phyloP scores from a whole-genome alignment of 2,888 invertebrate species.

The Tetranychus piercei region DNA sequence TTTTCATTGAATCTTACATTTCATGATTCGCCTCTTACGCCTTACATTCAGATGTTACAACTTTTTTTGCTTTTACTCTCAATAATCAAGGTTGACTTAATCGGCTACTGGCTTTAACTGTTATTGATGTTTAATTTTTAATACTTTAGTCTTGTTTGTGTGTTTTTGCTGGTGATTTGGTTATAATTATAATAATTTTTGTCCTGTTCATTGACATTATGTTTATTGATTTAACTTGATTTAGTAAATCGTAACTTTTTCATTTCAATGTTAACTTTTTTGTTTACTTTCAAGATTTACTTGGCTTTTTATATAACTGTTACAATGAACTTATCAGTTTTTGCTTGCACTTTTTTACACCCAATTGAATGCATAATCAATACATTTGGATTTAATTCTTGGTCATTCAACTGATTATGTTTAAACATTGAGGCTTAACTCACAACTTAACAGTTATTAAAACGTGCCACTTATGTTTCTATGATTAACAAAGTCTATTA shows the following conservation, averaged over 20 bases:
- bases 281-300: not conserved
- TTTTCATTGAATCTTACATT: too few species aligned
- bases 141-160: not conserved
- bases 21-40: too few species aligned
- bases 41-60: not conserved
- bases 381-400: not conserved
- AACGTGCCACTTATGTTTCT: too few species aligned
- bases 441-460: too few species aligned
- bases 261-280: not conserved
- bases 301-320: not conserved
- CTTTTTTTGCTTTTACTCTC: not conserved
- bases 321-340: not conserved
- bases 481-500: too few species aligned
- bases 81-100: constrained; percentile 1
- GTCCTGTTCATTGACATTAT: not conserved
- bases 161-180: not conserved
- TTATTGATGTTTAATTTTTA: constrained; percentile 3
- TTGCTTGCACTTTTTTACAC: not conserved
- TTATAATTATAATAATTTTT: not conserved
- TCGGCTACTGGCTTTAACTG: not conserved
- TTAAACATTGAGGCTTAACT: not conserved
- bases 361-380: not conserved
- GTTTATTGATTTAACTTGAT: not conserved
- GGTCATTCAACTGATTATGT: not conserved
- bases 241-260: not conserved